Evolutionary conservation across 2,888 invertebrate species (phyloP).

Genomic region (Cantharis rustica): DNA sequence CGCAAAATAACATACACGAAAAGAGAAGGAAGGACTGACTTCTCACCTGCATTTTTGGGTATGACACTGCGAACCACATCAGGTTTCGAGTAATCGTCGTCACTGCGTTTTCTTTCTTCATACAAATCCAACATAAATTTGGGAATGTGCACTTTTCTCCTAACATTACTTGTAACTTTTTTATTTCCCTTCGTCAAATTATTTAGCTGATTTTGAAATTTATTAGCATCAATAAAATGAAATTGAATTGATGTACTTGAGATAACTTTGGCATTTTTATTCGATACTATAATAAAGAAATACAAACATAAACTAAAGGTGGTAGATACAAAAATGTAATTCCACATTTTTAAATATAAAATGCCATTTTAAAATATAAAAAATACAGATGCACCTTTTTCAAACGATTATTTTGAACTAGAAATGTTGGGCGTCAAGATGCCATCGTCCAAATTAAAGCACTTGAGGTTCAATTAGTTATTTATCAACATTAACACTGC

Average conservation of each 20-base stretch:
- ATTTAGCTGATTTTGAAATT: slow-evolving; percentile 4
- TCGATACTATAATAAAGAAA: slow-evolving; percentile 11
- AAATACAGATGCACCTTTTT: background rate
- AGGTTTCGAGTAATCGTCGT: slow-evolving; percentile 37
- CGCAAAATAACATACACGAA: too few species aligned
- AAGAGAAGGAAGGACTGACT: background rate
- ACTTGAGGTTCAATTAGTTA: slow-evolving; percentile 50
- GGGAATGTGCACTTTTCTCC: slow-evolving; percentile 47
- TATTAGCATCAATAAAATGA: slow-evolving; percentile 20
- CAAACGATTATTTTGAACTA: slow-evolving; percentile 25
- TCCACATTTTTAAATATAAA: slow-evolving; percentile 25
- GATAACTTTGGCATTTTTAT: slow-evolving; percentile 17
- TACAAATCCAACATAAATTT: slow-evolving; percentile 55
- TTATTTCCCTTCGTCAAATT: slow-evolving; percentile 5
- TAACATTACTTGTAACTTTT: slow-evolving; percentile 3
- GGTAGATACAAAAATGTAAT: slow-evolving; percentile 12
- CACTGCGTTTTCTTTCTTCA: slow-evolving; percentile 45
- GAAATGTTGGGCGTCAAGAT: slow-evolving; percentile 43
- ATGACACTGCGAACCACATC: slow-evolving; percentile 54
- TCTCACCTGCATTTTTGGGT: slow-evolving; percentile 50
- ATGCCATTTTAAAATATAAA: background rate
- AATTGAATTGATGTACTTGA: slow-evolving; percentile 25
- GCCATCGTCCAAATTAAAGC: slow-evolving; percentile 39
- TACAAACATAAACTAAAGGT: slow-evolving; percentile 17
- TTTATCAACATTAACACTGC: background rate